Conservation (phyloP, 2,797 vertebrate species). For the Molossus molossus region DNA sequence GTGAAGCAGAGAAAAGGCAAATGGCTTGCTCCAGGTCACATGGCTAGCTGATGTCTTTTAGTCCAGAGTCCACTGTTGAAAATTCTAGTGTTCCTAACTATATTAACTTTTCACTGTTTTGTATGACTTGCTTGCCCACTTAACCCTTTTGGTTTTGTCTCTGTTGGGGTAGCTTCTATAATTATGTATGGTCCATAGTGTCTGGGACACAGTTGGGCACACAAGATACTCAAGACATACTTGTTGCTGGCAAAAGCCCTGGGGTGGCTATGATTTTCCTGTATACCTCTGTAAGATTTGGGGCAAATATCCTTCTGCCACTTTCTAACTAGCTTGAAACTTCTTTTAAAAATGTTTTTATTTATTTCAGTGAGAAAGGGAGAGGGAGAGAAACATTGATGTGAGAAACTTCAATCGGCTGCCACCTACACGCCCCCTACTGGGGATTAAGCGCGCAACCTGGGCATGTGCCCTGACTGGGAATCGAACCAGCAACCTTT, state of each 20-base stretch:
- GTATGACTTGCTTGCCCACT: neutral
- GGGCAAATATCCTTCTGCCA: neutral
- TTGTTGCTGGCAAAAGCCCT: neutral
- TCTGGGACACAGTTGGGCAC: neutral
- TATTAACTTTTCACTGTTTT: neutral
- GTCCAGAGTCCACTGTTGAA: neutral
- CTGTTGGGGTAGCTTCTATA: neutral
- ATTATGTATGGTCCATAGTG: neutral
- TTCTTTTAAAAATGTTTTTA: neutral
- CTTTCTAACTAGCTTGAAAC: neutral
- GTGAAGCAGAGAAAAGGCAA: constrained; percentile 36
- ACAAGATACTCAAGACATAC: neutral
- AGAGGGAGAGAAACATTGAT: too few relatives aligned
- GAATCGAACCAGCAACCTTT: neutral
- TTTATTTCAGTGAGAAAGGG: neutral
- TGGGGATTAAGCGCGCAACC: too few relatives aligned
- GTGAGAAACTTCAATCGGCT: neutral
- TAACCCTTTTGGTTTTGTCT: neutral
- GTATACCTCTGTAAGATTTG: neutral
- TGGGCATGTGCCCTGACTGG: too few relatives aligned
- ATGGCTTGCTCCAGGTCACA: neutral
- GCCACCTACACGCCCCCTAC: neutral
- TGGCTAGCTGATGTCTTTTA: neutral
- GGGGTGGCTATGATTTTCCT: neutral
- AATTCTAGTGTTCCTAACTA: neutral